Percentiles rank a stretch among this genome's conserved stretches.
These are phyloP conservation scores for Drosophila nigricruria DNA, from an alignment of 2,888 invertebrate species.

Conservation along the genomic window DNA sequence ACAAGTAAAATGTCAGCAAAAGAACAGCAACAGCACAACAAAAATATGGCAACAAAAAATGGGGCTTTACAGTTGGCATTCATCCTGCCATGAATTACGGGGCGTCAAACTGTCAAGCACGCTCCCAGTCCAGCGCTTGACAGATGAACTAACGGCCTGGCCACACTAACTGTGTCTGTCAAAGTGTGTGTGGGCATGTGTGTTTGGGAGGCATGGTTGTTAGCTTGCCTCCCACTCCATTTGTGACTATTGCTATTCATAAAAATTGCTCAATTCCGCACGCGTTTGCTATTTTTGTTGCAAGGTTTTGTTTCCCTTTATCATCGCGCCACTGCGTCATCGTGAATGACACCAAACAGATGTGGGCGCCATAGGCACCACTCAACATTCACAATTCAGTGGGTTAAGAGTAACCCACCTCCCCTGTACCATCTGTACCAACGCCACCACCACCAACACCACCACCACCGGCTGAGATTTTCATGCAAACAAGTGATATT, in stretches of 20 bases:
- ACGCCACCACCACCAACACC: background rate
- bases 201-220: background rate
- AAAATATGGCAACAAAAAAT: constrained; percentile 16
- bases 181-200: background rate
- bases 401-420: constrained; percentile 8
- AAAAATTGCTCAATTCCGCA: constrained; percentile 81
- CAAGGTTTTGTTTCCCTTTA: constrained; percentile 60
- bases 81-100: constrained; percentile 82
- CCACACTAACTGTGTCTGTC: constrained; percentile 43
- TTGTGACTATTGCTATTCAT: constrained; percentile 77
- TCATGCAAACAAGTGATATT: constrained; percentile 77
- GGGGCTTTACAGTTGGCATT: constrained; percentile 62
- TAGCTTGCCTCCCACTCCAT: constrained; percentile 43
- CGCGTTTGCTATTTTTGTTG: constrained; percentile 77
- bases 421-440: background rate
- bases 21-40: constrained; percentile 19
- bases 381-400: constrained; percentile 23
- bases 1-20: constrained; percentile 61
- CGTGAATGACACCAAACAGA: constrained; percentile 62
- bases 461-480: constrained; percentile 58
- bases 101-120: constrained; percentile 81
- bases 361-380: constrained; percentile 40
- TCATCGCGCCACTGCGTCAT: constrained; percentile 45
- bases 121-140: constrained; percentile 60
- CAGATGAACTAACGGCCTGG: constrained; percentile 67